Evolutionary conservation across 2,113 vertebrate genomes (phyloP).

Genomic region (Emydura subglobosa): DNA sequence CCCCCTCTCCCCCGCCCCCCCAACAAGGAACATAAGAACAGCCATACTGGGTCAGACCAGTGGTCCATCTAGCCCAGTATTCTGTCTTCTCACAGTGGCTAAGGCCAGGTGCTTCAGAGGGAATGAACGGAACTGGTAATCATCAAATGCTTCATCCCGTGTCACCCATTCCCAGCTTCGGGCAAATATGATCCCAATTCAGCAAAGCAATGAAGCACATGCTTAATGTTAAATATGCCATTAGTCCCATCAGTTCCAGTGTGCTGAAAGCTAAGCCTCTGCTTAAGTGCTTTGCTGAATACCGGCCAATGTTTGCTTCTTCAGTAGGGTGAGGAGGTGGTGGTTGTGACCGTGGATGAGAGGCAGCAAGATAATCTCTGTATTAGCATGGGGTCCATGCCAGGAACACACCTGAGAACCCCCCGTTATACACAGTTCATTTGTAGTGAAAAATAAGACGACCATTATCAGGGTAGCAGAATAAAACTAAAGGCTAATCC

Average conservation of each 20-base stretch:
- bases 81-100: too few relatives aligned
- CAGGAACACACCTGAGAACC: background rate
- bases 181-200: background rate
- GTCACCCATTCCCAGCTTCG: too few relatives aligned
- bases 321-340: background rate
- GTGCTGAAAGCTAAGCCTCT: background rate
- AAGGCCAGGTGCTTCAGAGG: too few relatives aligned
- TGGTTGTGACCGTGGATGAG: background rate
- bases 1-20: too few relatives aligned
- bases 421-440: background rate
- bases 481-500: background rate
- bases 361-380: background rate
- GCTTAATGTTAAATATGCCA: background rate
- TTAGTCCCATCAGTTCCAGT: background rate
- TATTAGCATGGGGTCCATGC: background rate
- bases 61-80: too few relatives aligned
- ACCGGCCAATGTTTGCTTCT: background rate
- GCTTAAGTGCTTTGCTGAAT: background rate
- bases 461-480: rapidly evolving
- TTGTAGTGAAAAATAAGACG: rapidly evolving
- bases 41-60: too few relatives aligned
- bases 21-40: background rate
- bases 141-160: too few relatives aligned
- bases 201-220: background rate
- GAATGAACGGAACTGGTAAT: too few relatives aligned